Evolutionary conservation across 1,140 invertebrate genomes (phyloP).

Genomic region (Tribolium madens): DNA sequence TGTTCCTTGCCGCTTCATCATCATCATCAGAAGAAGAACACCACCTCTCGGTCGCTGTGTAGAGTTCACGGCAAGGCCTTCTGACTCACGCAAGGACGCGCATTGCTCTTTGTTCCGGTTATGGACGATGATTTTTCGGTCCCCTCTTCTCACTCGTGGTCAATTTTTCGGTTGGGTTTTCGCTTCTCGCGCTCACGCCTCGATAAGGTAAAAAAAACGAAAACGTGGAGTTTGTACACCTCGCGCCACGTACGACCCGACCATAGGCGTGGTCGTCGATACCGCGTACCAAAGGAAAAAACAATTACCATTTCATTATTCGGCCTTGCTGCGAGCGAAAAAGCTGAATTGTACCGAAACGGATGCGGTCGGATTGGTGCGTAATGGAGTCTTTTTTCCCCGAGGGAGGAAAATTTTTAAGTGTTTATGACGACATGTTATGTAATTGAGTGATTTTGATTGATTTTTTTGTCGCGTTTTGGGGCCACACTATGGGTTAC

Average conservation of each 20-base stretch:
- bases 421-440: no score
- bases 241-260: not conserved
- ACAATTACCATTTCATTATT: not conserved
- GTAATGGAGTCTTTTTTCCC: no score
- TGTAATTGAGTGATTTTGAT: no score
- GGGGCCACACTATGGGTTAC: no score
- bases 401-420: no score
- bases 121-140: constrained; percentile 39
- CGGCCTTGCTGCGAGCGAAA: constrained; percentile 14
- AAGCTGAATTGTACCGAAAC: not conserved
- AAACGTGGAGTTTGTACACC: not conserved
- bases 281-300: not conserved
- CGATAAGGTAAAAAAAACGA: not conserved
- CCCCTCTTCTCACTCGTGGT: not conserved
- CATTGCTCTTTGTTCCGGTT: constrained; percentile 60
- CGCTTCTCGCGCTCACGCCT: not conserved
- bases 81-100: constrained; percentile 60
- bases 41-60: not conserved
- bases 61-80: constrained; percentile 56
- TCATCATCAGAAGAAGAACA: not conserved
- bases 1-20: not conserved
- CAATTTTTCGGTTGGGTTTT: not conserved
- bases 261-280: not conserved
- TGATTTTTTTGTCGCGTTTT: no score
- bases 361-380: not conserved